phyloP scores from a whole-genome alignment of 2,888 invertebrate genomes.

The Athrips mouffetella region DNA sequence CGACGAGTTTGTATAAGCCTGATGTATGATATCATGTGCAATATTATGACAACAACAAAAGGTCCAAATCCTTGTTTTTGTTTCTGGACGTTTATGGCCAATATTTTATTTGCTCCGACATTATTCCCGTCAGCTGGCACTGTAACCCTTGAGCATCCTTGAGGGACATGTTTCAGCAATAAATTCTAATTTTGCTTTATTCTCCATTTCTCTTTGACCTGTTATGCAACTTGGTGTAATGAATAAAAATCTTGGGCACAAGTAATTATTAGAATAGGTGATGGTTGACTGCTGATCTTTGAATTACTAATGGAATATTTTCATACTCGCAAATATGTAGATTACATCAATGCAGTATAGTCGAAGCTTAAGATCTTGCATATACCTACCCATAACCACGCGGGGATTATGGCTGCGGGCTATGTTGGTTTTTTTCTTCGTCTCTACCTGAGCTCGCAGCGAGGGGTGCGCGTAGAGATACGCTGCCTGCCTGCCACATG shows the following conservation, averaged over 20 bases:
- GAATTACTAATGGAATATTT: background rate
- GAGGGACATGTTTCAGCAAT: slow-evolving; percentile 14
- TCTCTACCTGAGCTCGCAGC: slow-evolving; percentile 48
- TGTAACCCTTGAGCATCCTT: slow-evolving; percentile 11
- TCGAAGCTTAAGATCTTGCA: background rate
- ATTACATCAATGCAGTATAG: background rate
- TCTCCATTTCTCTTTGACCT: background rate
- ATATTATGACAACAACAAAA: background rate
- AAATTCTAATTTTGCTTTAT: slow-evolving; percentile 14
- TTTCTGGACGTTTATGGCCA: slow-evolving; percentile 11
- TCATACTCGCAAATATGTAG: background rate
- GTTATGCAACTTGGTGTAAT: background rate
- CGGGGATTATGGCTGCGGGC: background rate
- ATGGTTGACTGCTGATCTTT: background rate
- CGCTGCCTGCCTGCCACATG: slow-evolving; percentile 41
- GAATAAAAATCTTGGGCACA: too few species aligned
- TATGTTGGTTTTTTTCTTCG: slow-evolving; percentile 12
- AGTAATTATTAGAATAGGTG: background rate
- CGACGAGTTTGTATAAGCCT: background rate
- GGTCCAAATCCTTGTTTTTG: slow-evolving; percentile 1
- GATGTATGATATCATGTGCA: background rate
- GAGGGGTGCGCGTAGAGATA: slow-evolving; percentile 44
- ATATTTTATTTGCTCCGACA: slow-evolving; percentile 14
- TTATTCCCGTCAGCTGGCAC: slow-evolving; percentile 15
- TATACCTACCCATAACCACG: background rate